Conservation (phyloP, 2,113 vertebrate genomes). For the Otocyon megalotis region DNA sequence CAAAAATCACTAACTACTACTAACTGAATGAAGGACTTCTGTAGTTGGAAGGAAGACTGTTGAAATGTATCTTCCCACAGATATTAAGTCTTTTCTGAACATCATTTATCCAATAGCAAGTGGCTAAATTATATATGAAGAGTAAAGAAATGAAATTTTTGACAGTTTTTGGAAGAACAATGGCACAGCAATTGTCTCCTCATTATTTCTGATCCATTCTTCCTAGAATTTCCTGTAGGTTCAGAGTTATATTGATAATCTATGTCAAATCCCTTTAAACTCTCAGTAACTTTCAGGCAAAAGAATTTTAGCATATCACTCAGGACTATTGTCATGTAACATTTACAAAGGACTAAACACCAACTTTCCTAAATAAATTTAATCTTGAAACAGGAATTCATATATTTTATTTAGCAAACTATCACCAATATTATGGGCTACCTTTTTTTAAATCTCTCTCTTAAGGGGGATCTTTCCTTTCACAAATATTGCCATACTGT, state of each 20-base stretch:
- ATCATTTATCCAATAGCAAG: not conserved
- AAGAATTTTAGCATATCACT: not conserved
- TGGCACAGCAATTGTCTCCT: not conserved
- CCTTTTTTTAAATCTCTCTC: not conserved
- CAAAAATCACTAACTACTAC: not conserved
- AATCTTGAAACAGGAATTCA: slow-evolving; percentile 1
- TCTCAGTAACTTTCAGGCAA: not conserved
- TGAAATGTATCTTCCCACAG: not conserved
- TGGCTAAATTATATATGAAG: not conserved
- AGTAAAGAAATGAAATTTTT: not conserved
- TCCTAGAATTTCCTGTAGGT: not conserved
- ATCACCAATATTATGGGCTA: not conserved
- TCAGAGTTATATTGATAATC: not conserved
- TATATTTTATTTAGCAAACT: slow-evolving; percentile 12
- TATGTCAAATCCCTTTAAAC: not conserved
- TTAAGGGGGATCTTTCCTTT: not conserved
- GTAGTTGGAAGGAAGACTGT: not conserved
- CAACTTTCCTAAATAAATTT: not conserved
- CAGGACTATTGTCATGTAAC: not conserved
- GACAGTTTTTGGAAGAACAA: not conserved
- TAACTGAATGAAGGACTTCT: not conserved
- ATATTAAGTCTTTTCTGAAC: not conserved
- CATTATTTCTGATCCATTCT: not conserved
- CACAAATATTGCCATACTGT: not conserved
- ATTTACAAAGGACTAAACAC: not conserved